These are phyloP conservation scores for Zonitis immaculata DNA, from an alignment of 2,888 invertebrate species.

Conservation along the genomic window DNA sequence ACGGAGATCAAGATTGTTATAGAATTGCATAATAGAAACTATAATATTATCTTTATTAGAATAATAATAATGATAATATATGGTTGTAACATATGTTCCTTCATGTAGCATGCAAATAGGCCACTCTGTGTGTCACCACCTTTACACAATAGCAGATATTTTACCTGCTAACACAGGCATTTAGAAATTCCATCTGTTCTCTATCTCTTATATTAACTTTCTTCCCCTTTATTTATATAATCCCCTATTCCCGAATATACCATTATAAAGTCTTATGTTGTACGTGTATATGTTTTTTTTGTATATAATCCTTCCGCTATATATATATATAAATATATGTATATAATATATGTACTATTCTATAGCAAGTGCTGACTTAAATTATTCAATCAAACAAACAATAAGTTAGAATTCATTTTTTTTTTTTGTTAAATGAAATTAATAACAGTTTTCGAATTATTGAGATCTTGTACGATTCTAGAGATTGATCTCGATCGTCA, in stretches of 20 bases:
- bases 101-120: conserved; percentile 30
- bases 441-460: too few relatives aligned
- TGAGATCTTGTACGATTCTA: too few relatives aligned
- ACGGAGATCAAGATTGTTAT: too few relatives aligned
- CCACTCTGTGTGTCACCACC: conserved; percentile 31
- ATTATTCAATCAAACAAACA: conserved; percentile 24
- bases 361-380: conserved; percentile 30
- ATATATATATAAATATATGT: too few relatives aligned
- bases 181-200: conserved; percentile 8
- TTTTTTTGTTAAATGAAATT: not conserved
- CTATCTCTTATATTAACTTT: conserved; percentile 5
- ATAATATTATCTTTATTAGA: not conserved
- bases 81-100: conserved; percentile 31
- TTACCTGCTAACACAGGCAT: conserved; percentile 28
- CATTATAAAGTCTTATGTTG: conserved; percentile 9
- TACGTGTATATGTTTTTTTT: not conserved
- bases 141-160: conserved; percentile 18
- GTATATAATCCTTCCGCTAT: not conserved
- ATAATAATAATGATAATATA: not conserved
- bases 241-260: conserved; percentile 14
- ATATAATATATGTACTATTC: conserved; percentile 6
- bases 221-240: not conserved
- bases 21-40: too few relatives aligned
- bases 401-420: not conserved
- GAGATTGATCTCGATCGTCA: too few relatives aligned